Evolutionary conservation across 2,113 vertebrate genomes (phyloP).

Genomic region (Xenopus borealis): DNA sequence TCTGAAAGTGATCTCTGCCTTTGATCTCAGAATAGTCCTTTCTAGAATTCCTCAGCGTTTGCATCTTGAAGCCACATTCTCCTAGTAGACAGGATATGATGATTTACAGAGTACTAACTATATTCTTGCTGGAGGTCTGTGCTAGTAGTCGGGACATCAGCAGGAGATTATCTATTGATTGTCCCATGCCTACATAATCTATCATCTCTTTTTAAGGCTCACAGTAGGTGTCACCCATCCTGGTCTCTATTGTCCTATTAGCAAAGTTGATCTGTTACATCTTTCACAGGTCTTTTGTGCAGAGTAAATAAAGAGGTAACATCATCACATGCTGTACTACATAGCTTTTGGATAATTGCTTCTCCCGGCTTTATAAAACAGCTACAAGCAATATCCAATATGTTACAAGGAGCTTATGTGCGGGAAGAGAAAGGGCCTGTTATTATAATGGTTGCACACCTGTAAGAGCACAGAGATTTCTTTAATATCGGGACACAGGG

Average conservation of each 20-base stretch:
- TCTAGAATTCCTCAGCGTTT: too few relatives aligned
- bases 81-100: too few relatives aligned
- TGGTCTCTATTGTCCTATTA: slow-evolving; percentile 6
- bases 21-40: too few relatives aligned
- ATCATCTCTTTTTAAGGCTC: slow-evolving; percentile 15
- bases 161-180: slow-evolving; percentile 26
- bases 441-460: slow-evolving; percentile 11
- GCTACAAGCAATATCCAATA: too few relatives aligned
- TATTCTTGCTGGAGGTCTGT: not conserved
- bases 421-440: too few relatives aligned
- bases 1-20: too few relatives aligned
- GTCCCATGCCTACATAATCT: not conserved
- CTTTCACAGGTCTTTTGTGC: not conserved
- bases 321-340: not conserved
- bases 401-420: too few relatives aligned
- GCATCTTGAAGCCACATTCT: too few relatives aligned
- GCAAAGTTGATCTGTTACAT: slow-evolving; percentile 6
- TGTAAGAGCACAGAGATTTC: not conserved
- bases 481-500: not conserved
- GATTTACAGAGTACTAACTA: too few relatives aligned
- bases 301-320: slow-evolving; percentile 3
- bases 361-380: too few relatives aligned
- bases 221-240: slow-evolving; percentile 2
- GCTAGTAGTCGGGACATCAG: not conserved
- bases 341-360: too few relatives aligned